Evolutionary conservation across 2,113 vertebrate species (phyloP), one percentile per base, ranked within the genome.

Genomic region (Podarcis muralis): DNA sequence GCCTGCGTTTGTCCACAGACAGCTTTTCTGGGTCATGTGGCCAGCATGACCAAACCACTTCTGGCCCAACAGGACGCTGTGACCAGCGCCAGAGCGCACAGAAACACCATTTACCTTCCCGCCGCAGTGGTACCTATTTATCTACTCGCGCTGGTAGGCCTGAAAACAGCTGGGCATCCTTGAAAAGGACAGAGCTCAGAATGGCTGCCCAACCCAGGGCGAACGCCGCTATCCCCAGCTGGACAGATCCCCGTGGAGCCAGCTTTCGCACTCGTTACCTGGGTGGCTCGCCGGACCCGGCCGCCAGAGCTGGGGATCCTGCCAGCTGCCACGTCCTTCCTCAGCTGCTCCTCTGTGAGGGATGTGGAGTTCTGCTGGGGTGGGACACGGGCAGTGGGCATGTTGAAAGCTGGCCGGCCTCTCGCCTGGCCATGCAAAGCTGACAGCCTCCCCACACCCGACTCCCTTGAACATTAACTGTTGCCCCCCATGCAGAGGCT

Each of bases 301-400:
- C 84, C 88, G 78, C 43, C 59, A 82, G 83, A 88, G 13, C 94
- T 92, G 85, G 92, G 94, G 88, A 90, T 92, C 86, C 92, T 95
- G 93, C 97, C 97, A 22, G 96, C 6, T 3, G 96, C 93, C 83
- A 96, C 90, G 48, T 96, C 97, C 90, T 95, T 95, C 95, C 94
- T 94, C 92, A 97, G 93, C 93, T 96, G 96, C 92, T 97, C 96
- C 92, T 97, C 97, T 81, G 95, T 94, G 91, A 95, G 95, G 85
- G 95, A 81, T 0, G 94, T 96, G 91, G 95, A 94, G 82, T 97
- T 98, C 97, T 97, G 95, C 93, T 91, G 65, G 95, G 83, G 88
- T 2, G 71, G 83, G 91, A 89, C 83, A 92, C 6, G 91, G 82
- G 79, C 48, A 0, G 81, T 66, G 77, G 92, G 85, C 5, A 6